phyloP scores from a whole-genome alignment of 2,888 invertebrate species.

The Strigamia maritima region DNA sequence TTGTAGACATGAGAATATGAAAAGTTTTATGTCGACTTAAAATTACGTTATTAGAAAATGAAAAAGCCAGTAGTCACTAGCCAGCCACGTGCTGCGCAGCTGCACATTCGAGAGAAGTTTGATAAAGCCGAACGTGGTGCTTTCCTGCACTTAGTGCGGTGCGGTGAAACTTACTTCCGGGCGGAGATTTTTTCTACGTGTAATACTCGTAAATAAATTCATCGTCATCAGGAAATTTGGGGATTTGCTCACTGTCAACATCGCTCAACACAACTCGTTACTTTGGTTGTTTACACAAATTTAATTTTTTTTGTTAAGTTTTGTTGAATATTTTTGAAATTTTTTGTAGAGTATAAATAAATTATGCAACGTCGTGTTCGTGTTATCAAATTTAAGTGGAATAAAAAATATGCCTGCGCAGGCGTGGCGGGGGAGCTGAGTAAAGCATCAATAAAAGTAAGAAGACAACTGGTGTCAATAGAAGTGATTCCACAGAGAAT shows the following conservation, averaged over 20 bases:
- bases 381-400: not conserved
- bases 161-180: not conserved
- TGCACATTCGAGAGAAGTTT: not conserved
- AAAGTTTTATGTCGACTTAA: too few relatives aligned
- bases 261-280: too few relatives aligned
- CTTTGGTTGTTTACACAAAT: too few relatives aligned
- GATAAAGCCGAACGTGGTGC: not conserved
- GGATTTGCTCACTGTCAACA: too few relatives aligned
- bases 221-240: not conserved
- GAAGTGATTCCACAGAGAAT: not conserved
- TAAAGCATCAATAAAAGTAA: not conserved
- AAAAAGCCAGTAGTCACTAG: not conserved
- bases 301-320: too few relatives aligned
- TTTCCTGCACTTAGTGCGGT: not conserved
- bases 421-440: not conserved
- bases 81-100: not conserved
- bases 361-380: not conserved
- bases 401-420: not conserved
- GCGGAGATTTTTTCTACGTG: not conserved
- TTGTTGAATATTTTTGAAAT: too few relatives aligned
- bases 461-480: not conserved
- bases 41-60: too few relatives aligned
- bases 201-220: not conserved
- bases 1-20: too few relatives aligned
- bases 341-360: too few relatives aligned